These are phyloP conservation scores for Tichodroma muraria DNA, from an alignment of 2,113 vertebrate species.

Conservation along the genomic window DNA sequence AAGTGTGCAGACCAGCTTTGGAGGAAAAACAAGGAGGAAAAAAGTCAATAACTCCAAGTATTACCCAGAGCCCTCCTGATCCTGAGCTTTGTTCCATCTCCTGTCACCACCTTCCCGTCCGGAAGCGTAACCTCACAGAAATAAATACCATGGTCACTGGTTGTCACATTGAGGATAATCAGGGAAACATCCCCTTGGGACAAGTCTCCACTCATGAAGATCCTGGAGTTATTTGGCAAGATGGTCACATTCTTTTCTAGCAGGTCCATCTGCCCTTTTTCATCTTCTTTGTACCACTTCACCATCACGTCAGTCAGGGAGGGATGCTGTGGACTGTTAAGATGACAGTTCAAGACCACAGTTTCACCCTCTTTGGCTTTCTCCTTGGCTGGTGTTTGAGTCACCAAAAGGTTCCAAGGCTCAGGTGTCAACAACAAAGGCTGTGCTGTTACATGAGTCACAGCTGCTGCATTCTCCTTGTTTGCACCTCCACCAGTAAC, in stretches of 20 bases:
- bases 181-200: slow-evolving; percentile 54
- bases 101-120: not conserved
- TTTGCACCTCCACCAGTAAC: not conserved
- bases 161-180: slow-evolving; percentile 58
- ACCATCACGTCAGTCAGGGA: not conserved
- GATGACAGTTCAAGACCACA: slow-evolving; percentile 52
- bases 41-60: not conserved
- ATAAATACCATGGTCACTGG: slow-evolving; percentile 60
- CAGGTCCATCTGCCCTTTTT: slow-evolving; percentile 33
- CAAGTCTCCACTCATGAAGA: slow-evolving; percentile 53
- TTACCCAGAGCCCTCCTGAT: slow-evolving; percentile 62
- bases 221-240: slow-evolving; percentile 31
- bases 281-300: slow-evolving; percentile 63
- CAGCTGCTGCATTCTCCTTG: not conserved
- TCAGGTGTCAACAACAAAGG: not conserved
- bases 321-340: not conserved
- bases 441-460: not conserved
- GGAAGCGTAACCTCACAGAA: slow-evolving; percentile 47
- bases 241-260: slow-evolving; percentile 37
- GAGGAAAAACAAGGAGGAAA: not conserved
- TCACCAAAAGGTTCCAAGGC: slow-evolving; percentile 7
- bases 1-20: not conserved
- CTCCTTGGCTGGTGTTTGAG: slow-evolving; percentile 57
- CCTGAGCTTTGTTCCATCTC: slow-evolving; percentile 66
- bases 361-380: slow-evolving; percentile 69